Evolutionary conservation across 2,888 invertebrate species (phyloP), one percentile per base, ranked within the genome.

Genomic region (Pterobdella sp.): DNA sequence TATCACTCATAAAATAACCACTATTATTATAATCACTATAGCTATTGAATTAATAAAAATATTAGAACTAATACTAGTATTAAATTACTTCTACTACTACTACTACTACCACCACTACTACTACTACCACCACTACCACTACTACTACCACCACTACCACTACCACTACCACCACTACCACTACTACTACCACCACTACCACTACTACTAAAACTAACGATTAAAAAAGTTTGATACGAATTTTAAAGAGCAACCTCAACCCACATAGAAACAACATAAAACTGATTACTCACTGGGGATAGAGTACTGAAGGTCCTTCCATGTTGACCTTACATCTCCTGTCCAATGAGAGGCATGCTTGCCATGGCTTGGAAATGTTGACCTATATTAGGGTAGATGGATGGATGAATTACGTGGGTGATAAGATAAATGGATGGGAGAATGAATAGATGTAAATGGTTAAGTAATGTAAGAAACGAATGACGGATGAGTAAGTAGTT

Each of bases 261-360:
- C 2, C 31, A 22, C 65, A 29, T 18, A 42, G 7, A 7, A 42
- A 42, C 42, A 42, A 14, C 42, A n/a, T 63, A 7, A 29, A 7
- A 4, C 7, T n/a, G 7, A 7, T 7, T 7, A 65, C 90, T 88
- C 35, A 81, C 74, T 82, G 80, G 81, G 77, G 35, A 82, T 80
- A 66, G 81, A 80, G 74, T 90, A 91, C 84, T 89, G 91, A 10
- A 92, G 84, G 74, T 88, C 86, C 0, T 78, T 76, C 81, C 81
- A 83, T 1, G 76, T 78, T 26, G 82, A 79, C 32, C 56, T 65
- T 73, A 81, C 81, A 75, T 83, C 83, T 22, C 83, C 83, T 14
- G 79, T 76, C 83, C 83, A 83, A 74, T 83, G 82, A 52, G 79
- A 80, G 52, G 80, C 79, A 75, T 78, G 80, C 26, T 77, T 76